phyloP scores from a whole-genome alignment of 2,888 invertebrate species.

The Hypercompe scribonia region DNA sequence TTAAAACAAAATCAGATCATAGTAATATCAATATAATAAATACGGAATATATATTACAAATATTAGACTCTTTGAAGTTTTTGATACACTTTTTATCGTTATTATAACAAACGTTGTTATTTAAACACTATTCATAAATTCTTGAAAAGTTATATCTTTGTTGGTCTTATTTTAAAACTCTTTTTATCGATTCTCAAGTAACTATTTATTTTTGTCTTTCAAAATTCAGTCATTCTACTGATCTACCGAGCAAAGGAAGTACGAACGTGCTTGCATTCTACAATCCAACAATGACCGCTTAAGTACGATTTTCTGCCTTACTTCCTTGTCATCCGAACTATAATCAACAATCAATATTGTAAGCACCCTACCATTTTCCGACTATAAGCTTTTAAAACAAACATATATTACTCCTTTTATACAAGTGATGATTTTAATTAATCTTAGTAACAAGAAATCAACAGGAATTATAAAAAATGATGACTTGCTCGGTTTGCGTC shows the following conservation, averaged over 20 bases:
- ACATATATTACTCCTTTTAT: neutral
- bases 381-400: slow-evolving; percentile 32
- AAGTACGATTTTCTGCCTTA: slow-evolving; percentile 35
- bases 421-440: slow-evolving; percentile 42
- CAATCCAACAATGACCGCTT: slow-evolving; percentile 29
- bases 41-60: too few species aligned
- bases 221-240: neutral
- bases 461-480: slow-evolving; percentile 48
- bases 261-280: slow-evolving; percentile 26
- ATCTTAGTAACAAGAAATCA: slow-evolving; percentile 43
- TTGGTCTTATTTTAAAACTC: too few species aligned
- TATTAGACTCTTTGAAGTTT: neutral
- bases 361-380: slow-evolving; percentile 17
- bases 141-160: too few species aligned
- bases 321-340: slow-evolving; percentile 27
- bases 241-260: neutral
- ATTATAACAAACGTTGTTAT: neutral
- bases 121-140: too few species aligned
- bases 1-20: too few species aligned
- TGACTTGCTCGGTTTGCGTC: slow-evolving; percentile 38
- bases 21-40: too few species aligned
- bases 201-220: neutral
- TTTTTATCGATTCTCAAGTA: too few species aligned
- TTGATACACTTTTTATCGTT: neutral
- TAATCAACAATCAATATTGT: slow-evolving; percentile 42